Base-by-base conservation (phyloP, 2,888 invertebrate species). In the Apamea monoglypha region DNA sequence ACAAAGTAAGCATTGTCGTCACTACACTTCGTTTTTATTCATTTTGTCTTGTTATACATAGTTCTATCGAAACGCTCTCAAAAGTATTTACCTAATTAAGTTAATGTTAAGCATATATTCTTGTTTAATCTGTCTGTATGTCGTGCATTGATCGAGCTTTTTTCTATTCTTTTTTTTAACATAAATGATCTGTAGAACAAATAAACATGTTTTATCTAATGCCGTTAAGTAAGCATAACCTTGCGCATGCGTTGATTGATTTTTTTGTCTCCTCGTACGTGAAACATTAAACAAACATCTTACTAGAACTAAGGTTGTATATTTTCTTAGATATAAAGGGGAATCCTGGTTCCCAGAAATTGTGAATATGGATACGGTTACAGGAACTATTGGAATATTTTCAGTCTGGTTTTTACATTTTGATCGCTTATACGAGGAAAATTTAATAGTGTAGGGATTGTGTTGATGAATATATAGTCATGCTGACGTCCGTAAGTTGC, bases 1-100 rank as follows among this genome's bases (percentile, higher is more conserved):
- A 96, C 92, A 96, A 96, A 95, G 97, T 97, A 96, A 96, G 97
- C 92, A 82, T 83, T 82, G 80, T 83, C 74, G 61, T 84, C 82
- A 83, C 74, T 83, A 86, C 78, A 86, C 82, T 85, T 69, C 72
- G 69, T 71, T 76, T 76, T 69, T 76, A 36, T 75, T 5, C 0
- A 25, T 81, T 74, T 44, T 63, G 36, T 36, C 21, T 61, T 80
- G 71, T 61, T 72, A 21, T 40, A 36, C 36, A 2, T 25, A 71
- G 71, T 67, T 72, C 29, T 21, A 61, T 29, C 29, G 7, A 64
- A 71, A 68, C 18, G 36, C 18, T 25, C 10, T 29, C 16, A 69
- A 10, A 71, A 68, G 14, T 66, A 64, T 66, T 63, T 53, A 47
- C 16, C 16, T 16, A 63, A 74, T 75, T 59, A 66, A 75, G 53